Base-by-base conservation (phyloP, 2,113 vertebrate species). In the Xenopus tropicalis region DNA sequence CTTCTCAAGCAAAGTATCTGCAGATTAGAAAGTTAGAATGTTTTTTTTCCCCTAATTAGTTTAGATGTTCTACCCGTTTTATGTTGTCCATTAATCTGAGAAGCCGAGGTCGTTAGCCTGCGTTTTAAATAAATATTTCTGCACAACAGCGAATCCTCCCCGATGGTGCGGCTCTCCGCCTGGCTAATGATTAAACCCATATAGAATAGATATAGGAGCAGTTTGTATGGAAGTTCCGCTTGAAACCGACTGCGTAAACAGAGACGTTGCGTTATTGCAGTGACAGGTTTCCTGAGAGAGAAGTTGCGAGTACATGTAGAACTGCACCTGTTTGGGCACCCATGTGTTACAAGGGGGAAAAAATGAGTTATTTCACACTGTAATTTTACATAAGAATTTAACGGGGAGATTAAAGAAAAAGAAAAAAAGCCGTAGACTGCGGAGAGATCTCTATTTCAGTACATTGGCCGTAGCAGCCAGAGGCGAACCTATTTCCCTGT, bases 401-500 rank as follows among this genome's bases (percentile, higher is more conserved):
- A 77, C 61, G 66, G 71, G 76, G 82, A 82, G 83, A 72, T 37
- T 37, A 8, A 37, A 37, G 10, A 37, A 37, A 37, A 6, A 7
- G 10, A 37, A 37, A 69, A 74, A 76, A 68, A 52, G 74, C 25
- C 69, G 64, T 78, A 84, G 83, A 84, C 80, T 79, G 80, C 82
- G 1, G 62, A 66, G 85, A 86, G 87, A 83, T 85, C 91, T 83
- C 80, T 81, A 87, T 87, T 84, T 87, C 86, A 87, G 84, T 81
- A 85, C 77, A 86, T 23, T 87, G 89, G 86, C 88, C 90, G 80
- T 79, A 83, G 89, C 79, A 84, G 86, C 79, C 78, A 87, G 83
- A 82, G 85, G 88, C 84, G 81, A 79, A 88, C 84, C 87, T 82
- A 83, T 78, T 73, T 90, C 86, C 84, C 87, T 82, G 79, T 89